Evolutionary conservation across 2,113 vertebrate genomes (phyloP).

Genomic region (Laterallus jamaicensis): DNA sequence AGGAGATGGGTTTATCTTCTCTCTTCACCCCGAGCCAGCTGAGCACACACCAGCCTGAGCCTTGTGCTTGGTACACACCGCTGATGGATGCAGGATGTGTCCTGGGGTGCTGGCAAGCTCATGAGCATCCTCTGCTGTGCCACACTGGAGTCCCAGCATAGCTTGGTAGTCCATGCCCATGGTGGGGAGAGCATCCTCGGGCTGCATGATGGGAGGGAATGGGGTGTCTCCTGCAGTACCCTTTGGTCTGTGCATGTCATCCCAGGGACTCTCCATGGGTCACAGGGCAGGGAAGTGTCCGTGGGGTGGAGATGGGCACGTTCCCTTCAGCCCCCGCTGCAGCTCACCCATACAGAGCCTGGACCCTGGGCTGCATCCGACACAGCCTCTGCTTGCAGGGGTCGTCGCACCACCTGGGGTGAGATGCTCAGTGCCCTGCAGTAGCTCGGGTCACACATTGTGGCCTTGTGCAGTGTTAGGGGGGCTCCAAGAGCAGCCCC

Average conservation of each 20-base stretch:
- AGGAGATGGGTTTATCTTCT: neutral
- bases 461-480: fast-evolving
- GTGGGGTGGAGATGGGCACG: neutral
- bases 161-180: fast-evolving
- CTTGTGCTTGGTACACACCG: fast-evolving
- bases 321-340: neutral
- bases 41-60: neutral
- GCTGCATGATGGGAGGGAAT: fast-evolving
- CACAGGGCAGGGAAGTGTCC: neutral
- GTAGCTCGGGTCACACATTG: neutral
- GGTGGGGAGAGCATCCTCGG: neutral
- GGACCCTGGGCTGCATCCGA: neutral
- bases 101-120: neutral
- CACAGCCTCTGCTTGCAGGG: fast-evolving
- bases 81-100: neutral
- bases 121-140: neutral
- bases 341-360: fast-evolving
- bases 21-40: neutral
- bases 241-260: fast-evolving
- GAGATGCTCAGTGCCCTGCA: neutral
- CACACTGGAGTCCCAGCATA: fast-evolving
- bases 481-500: neutral
- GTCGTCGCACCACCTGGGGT: neutral
- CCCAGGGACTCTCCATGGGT: fast-evolving
- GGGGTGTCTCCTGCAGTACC: neutral